Evolutionary conservation across 2,113 vertebrate genomes (phyloP).

Genomic region (Illadopsis cleaveri): DNA sequence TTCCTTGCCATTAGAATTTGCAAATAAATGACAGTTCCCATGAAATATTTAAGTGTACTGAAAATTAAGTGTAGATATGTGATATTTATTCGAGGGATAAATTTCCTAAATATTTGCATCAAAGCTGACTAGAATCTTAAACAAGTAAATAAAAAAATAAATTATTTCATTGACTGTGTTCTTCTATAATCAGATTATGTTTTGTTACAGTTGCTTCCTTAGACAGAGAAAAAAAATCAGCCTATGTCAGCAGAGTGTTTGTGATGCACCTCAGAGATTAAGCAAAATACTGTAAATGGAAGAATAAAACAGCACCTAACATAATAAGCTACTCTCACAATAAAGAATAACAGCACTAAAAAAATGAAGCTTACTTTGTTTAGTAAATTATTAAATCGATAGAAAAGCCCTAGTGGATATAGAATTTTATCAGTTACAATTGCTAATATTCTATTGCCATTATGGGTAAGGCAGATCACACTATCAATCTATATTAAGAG

Average conservation of each 20-base stretch:
- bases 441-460: not conserved
- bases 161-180: not conserved
- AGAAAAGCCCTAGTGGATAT: not conserved
- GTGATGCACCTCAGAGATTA: conserved; percentile 54
- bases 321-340: not conserved
- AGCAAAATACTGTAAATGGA: conserved; percentile 52
- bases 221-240: conserved; percentile 28
- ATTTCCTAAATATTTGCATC: not conserved
- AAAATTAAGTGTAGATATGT: not conserved
- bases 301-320: not conserved
- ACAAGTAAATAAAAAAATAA: not conserved
- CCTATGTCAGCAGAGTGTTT: conserved; percentile 3
- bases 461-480: not conserved
- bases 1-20: not conserved
- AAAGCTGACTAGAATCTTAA: not conserved
- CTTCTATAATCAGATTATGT: conserved; percentile 26
- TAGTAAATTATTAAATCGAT: not conserved
- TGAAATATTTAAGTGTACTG: not conserved
- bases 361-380: not conserved
- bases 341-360: not conserved
- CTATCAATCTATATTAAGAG: not conserved
- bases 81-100: not conserved
- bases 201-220: conserved; percentile 60
- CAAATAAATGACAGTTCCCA: not conserved
- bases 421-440: not conserved